A percentile compares a stretch with the other conserved stretches of the same genome.
Evolutionary conservation across 2,113 vertebrate species (phyloP).

Genomic region (Fukomys damarensis): DNA sequence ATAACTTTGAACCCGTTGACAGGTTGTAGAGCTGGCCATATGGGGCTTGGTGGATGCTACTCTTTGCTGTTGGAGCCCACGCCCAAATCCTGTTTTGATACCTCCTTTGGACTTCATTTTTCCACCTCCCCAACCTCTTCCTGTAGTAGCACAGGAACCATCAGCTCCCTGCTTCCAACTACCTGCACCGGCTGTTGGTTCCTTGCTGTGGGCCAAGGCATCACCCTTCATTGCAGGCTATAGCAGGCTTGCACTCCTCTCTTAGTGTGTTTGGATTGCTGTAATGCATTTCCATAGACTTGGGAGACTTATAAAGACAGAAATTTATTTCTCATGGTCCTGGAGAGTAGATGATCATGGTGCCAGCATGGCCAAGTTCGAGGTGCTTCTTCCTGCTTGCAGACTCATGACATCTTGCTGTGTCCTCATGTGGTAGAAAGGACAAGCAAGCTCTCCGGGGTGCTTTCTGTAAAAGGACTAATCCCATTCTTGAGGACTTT

Average conservation of each 20-base stretch:
- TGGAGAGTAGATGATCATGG: neutral
- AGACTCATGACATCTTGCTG: neutral
- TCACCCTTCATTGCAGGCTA: fast-evolving
- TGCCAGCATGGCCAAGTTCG: neutral
- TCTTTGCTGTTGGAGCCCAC: neutral
- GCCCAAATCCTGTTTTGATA: no score
- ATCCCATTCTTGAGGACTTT: neutral
- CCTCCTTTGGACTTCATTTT: neutral
- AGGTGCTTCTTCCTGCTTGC: neutral
- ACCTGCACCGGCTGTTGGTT: neutral
- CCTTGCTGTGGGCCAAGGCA: neutral
- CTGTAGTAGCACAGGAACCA: neutral
- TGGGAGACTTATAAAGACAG: neutral
- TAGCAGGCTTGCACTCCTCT: neutral
- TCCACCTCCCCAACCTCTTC: neutral
- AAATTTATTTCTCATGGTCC: neutral
- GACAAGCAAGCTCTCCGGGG: neutral
- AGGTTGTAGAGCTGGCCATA: neutral
- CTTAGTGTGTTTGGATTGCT: neutral
- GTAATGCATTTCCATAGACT: neutral
- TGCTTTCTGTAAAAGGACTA: neutral
- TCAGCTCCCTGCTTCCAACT: neutral
- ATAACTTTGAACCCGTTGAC: neutral
- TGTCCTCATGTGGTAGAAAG: neutral
- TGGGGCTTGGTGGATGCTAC: neutral